A percentile compares a stretch with the other conserved stretches of the same genome.
Evolutionary conservation across 2,797 vertebrate species (phyloP).

Genomic region (Sebastes nivosus): DNA sequence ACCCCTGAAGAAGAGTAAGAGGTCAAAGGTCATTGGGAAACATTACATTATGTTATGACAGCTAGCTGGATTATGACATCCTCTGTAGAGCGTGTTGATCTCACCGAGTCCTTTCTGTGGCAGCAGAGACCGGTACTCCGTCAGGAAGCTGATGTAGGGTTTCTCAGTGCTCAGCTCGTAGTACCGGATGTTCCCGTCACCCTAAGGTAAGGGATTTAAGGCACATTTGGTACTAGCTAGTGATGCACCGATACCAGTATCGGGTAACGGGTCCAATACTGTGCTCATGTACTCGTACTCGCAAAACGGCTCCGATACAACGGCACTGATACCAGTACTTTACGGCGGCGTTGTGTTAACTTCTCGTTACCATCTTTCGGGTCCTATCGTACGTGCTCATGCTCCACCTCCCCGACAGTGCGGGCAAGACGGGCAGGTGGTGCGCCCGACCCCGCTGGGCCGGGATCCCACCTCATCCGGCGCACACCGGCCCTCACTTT

Average conservation of each 20-base stretch:
- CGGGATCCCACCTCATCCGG: too few species aligned
- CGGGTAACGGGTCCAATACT: too few species aligned
- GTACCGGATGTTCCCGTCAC: conserved; percentile 80
- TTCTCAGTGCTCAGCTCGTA: conserved; percentile 86
- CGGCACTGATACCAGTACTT: too few species aligned
- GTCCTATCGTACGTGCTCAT: too few species aligned
- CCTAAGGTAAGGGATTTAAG: conserved; percentile 43
- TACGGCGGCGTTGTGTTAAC: rapidly evolving
- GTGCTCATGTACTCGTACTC: too few species aligned
- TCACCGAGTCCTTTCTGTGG: conserved; percentile 96
- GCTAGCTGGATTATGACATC: too few species aligned
- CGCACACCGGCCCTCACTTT: rapidly evolving
- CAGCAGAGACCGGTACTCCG: conserved; percentile 86
- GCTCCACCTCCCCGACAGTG: rapidly evolving
- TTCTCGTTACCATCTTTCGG: too few species aligned
- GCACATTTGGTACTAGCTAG: background rate
- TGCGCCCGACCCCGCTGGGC: too few species aligned
- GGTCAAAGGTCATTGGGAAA: background rate
- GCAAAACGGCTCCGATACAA: too few species aligned
- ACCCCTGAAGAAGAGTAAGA: conserved; percentile 71
- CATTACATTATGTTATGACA: too few species aligned
- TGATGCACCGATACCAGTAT: too few species aligned
- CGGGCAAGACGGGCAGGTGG: rapidly evolving
- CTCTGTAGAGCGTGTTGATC: conserved; percentile 11
- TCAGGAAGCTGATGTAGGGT: conserved; percentile 90